A percentile compares a stretch with the other conserved stretches of the same genome.
Conservation (phyloP, 2,888 invertebrate genomes). For the Xylophagus ater region DNA sequence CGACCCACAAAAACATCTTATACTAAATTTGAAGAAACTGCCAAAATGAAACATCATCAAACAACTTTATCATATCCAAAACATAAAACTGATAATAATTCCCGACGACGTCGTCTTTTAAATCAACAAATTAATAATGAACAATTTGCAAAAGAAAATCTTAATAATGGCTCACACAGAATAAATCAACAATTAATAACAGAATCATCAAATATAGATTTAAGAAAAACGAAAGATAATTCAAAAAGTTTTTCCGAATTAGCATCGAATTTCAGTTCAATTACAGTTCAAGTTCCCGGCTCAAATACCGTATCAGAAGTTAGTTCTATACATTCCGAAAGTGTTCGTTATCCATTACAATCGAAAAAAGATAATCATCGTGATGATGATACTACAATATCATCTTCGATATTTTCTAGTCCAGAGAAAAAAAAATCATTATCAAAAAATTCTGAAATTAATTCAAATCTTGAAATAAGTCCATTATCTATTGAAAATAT, state of each 20-base stretch:
- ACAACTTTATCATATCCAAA: no score
- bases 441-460: not conserved
- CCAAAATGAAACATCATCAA: no score
- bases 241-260: constrained; percentile 21
- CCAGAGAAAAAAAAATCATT: constrained; percentile 21
- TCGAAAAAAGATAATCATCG: constrained; percentile 6
- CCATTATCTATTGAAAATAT: constrained; percentile 26
- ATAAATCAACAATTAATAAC: no score
- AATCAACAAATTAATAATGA: no score
- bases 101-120: no score
- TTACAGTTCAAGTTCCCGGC: constrained; percentile 23
- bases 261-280: constrained; percentile 26
- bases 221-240: constrained; percentile 8
- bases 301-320: constrained; percentile 24
- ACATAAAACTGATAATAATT: no score
- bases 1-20: not conserved
- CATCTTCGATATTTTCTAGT: constrained; percentile 26
- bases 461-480: constrained; percentile 18
- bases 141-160: no score
- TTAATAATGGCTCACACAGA: no score
- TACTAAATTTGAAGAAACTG: no score
- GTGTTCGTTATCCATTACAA: not conserved
- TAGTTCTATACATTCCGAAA: constrained; percentile 21
- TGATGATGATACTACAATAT: constrained; percentile 26
- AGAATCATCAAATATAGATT: no score